Evolutionary conservation across 30 jellyfish, hydroid and myxozoan species (phyloP).

Genomic region (Turritopsis dohrnii): DNA sequence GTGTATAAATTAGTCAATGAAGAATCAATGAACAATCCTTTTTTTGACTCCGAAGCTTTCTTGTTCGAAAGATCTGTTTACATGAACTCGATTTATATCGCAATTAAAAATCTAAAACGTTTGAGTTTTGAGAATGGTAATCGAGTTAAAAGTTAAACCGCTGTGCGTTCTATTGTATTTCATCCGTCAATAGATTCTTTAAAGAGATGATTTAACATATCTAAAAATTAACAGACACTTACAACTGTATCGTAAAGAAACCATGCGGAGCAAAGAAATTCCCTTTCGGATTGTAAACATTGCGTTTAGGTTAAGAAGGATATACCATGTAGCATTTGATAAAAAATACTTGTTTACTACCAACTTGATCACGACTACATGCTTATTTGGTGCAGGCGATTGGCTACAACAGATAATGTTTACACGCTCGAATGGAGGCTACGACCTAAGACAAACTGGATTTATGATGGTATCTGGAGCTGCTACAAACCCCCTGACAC

Average conservation of each 20-base stretch:
- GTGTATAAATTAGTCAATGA: no score
- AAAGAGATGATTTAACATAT: no score
- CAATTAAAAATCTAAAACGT: no score
- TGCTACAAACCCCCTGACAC: neutral
- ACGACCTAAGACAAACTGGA: neutral
- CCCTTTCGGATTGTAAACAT: neutral
- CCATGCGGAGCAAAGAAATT: neutral
- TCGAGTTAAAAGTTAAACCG: no score
- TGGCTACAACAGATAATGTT: neutral
- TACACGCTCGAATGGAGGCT: neutral
- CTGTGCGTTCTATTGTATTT: no score
- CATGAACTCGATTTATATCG: no score
- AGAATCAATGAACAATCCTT: no score
- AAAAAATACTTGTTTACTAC: neutral
- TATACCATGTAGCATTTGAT: neutral
- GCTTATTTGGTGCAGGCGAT: neutral
- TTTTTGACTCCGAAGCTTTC: no score
- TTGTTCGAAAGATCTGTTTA: no score
- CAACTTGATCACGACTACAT: neutral
- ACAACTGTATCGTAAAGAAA: neutral
- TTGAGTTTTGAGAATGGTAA: no score
- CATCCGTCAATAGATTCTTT: no score
- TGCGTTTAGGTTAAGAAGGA: neutral
- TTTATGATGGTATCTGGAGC: neutral
- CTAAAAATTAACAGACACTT: no score